A percentile compares a stretch with the other conserved stretches of the same genome.
Evolutionary conservation across 2,797 vertebrate genomes (phyloP).

Genomic region (Apodemus agrarius): DNA sequence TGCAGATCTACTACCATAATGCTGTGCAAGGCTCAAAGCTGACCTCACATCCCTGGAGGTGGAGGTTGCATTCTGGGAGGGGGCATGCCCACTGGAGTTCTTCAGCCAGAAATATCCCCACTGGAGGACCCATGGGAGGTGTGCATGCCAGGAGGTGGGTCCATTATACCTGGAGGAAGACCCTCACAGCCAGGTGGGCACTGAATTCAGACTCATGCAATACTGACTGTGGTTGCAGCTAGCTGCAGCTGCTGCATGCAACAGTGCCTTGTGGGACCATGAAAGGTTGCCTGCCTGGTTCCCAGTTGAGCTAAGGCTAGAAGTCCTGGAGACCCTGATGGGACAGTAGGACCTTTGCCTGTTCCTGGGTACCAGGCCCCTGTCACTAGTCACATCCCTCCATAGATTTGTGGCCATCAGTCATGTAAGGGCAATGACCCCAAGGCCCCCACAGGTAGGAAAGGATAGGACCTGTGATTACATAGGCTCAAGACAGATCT

Average conservation of each 20-base stretch:
- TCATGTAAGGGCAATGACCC: too few relatives aligned
- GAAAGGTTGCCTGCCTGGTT: too few relatives aligned
- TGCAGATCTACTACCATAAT: constrained; percentile 73
- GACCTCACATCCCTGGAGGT: constrained; percentile 96
- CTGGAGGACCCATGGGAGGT: constrained; percentile 97
- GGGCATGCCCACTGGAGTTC: constrained; percentile 97
- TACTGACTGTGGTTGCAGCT: neutral
- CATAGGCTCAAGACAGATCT: too few relatives aligned
- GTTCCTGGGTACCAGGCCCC: too few relatives aligned
- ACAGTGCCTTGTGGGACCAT: neutral
- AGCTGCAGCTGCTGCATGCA: neutral
- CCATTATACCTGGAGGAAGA: neutral
- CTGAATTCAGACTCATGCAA: neutral
- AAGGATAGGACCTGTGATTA: too few relatives aligned
- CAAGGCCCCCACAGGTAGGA: too few relatives aligned
- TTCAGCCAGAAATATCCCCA: constrained; percentile 97
- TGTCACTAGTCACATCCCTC: too few relatives aligned
- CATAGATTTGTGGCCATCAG: too few relatives aligned
- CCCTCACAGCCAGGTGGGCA: neutral
- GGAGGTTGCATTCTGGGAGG: constrained; percentile 98
- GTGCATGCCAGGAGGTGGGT: neutral
- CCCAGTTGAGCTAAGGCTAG: too few relatives aligned
- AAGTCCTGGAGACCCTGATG: too few relatives aligned
- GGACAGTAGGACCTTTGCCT: too few relatives aligned
- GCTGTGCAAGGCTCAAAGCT: constrained; percentile 78